Evolutionary conservation across 2,113 vertebrate species (phyloP).

Genomic region (Semicossyphus pulcher): DNA sequence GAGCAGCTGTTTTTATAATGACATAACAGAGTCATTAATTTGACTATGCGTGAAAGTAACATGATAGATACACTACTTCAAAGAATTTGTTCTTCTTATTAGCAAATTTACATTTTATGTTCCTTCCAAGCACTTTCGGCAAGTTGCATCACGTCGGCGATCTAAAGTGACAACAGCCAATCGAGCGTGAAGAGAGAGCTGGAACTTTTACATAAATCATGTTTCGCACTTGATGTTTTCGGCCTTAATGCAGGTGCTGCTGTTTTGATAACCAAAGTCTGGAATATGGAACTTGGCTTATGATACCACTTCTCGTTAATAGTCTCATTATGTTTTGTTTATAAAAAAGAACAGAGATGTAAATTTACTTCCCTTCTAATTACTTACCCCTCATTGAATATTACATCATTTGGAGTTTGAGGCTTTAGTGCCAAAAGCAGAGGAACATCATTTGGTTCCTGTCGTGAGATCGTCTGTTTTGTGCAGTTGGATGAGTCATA

Average conservation of each 20-base stretch:
- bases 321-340: not conserved
- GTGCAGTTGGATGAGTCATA: conserved; percentile 16
- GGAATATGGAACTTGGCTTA: not conserved
- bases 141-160: not conserved
- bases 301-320: not conserved
- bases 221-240: conserved; percentile 6
- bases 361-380: not conserved
- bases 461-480: conserved; percentile 9
- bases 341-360: not conserved
- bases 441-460: conserved; percentile 21
- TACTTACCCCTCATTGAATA: not conserved
- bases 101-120: not conserved
- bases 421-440: not conserved
- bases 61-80: no score
- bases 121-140: not conserved
- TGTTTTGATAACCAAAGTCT: not conserved
- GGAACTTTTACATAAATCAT: not conserved
- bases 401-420: conserved; percentile 6
- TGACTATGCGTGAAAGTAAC: no score
- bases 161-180: not conserved
- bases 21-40: no score
- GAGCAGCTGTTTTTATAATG: not conserved
- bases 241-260: not conserved
- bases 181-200: not conserved
- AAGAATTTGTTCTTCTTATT: not conserved